These are phyloP conservation scores for Pelodiscus sinensis DNA, from an alignment of 2,113 vertebrate genomes.

Conservation along the genomic window DNA sequence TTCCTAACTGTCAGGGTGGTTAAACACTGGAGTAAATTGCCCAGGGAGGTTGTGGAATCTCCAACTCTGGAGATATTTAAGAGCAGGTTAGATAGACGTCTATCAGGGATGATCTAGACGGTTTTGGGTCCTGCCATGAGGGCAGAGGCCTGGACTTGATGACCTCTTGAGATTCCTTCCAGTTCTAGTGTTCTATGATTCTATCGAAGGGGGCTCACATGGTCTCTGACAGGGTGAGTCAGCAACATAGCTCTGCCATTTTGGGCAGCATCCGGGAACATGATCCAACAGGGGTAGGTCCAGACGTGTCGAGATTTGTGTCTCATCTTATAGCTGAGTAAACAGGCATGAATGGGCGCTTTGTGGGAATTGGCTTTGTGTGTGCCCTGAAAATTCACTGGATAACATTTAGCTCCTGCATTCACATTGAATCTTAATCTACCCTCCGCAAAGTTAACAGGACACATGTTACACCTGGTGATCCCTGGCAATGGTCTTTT, in stretches of 20 bases:
- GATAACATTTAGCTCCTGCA: background rate
- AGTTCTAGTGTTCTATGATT: too few relatives aligned
- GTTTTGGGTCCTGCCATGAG: too few relatives aligned
- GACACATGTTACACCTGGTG: fast-evolving
- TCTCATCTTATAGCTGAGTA: background rate
- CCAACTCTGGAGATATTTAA: too few relatives aligned
- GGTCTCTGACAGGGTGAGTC: background rate
- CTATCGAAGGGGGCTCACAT: background rate
- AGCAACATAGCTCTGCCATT: background rate
- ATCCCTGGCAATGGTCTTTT: background rate
- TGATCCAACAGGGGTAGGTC: fast-evolving
- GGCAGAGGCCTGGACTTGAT: too few relatives aligned
- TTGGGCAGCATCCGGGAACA: background rate
- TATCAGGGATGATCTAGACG: too few relatives aligned
- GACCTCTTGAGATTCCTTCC: too few relatives aligned
- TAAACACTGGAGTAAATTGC: too few relatives aligned
- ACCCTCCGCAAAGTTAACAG: background rate
- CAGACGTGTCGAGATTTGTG: background rate
- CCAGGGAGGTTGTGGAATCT: too few relatives aligned
- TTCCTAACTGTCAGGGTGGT: too few relatives aligned
- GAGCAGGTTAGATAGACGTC: too few relatives aligned
- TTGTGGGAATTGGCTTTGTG: background rate
- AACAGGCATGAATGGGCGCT: background rate
- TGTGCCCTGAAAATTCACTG: background rate
- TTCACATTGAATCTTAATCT: background rate